phyloP scores from a whole-genome alignment of 2,113 vertebrate genomes.

The Oenanthe melanoleuca region DNA sequence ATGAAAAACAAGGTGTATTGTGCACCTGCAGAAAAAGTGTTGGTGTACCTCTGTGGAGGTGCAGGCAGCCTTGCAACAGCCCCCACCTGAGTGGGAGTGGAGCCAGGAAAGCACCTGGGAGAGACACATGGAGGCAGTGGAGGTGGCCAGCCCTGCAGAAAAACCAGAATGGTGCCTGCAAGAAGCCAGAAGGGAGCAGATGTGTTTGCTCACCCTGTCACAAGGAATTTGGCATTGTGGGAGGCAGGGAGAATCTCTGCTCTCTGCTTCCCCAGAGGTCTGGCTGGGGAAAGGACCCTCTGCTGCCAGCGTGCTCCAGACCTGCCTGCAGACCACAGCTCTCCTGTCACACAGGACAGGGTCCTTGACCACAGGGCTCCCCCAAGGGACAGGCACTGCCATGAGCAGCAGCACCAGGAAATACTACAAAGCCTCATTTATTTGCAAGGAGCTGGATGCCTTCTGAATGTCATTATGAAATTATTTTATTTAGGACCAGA shows the following conservation, averaged over 20 bases:
- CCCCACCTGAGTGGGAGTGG: rapidly evolving
- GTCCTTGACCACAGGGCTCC: rapidly evolving
- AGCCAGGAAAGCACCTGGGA: rapidly evolving
- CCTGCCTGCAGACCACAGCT: not conserved
- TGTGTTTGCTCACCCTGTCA: not conserved
- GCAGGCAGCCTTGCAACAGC: not conserved
- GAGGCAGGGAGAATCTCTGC: not conserved
- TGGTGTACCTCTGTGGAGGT: not conserved
- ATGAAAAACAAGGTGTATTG: not conserved
- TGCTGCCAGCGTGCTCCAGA: not conserved
- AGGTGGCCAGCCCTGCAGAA: not conserved
- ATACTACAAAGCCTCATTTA: not conserved
- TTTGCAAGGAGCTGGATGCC: not conserved
- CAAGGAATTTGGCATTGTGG: not conserved
- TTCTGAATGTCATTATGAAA: not conserved
- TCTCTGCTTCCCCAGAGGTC: not conserved
- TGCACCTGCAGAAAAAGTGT: not conserved
- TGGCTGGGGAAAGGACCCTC: not conserved
- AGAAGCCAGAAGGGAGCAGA: not conserved
- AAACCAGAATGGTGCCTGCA: not conserved
- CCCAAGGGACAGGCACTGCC: not conserved
- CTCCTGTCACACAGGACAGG: not conserved
- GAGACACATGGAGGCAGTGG: not conserved
- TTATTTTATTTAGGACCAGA: not conserved
- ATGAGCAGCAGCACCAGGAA: not conserved